phyloP scores from a whole-genome alignment of 2,797 vertebrate species.

The Leuciscus waleckii region DNA sequence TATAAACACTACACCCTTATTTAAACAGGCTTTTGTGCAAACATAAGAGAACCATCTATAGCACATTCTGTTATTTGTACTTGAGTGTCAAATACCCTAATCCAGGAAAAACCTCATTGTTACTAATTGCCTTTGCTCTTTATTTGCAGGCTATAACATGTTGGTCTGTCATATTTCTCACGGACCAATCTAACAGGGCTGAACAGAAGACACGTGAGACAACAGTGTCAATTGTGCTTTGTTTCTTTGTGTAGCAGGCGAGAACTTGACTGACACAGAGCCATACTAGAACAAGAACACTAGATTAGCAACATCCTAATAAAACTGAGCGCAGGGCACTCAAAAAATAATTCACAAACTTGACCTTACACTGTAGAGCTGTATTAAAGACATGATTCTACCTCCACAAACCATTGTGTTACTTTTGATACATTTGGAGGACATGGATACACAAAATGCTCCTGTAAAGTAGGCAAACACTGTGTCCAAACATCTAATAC shows the following conservation, averaged over 20 bases:
- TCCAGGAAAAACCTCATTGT: not conserved
- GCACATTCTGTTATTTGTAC: not conserved
- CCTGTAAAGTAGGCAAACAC: slow-evolving; percentile 23
- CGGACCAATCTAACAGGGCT: slow-evolving; percentile 54
- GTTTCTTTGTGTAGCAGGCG: slow-evolving; percentile 65
- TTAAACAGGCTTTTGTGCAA: not conserved
- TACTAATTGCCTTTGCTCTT: not conserved
- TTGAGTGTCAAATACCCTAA: slow-evolving; percentile 5
- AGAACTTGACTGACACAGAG: slow-evolving; percentile 61
- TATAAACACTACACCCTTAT: not conserved
- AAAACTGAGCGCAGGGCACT: not conserved
- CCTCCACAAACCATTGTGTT: not conserved
- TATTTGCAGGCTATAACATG: slow-evolving; percentile 5
- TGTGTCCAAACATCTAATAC: slow-evolving; percentile 23
- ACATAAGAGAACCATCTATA: not conserved
- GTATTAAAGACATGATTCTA: slow-evolving; percentile 17
- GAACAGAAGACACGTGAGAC: slow-evolving; percentile 32
- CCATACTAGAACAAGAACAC: slow-evolving; percentile 43
- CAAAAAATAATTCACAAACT: slow-evolving; percentile 1
- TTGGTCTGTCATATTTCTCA: slow-evolving; percentile 21
- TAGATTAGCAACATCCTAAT: slow-evolving; percentile 30
- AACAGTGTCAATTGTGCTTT: slow-evolving; percentile 55
- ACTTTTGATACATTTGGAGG: slow-evolving; percentile 11
- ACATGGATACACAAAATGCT: not conserved
- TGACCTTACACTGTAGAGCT: not conserved